phyloP scores from a whole-genome alignment of 2,888 invertebrate species.

The Drosophila peninsularis region DNA sequence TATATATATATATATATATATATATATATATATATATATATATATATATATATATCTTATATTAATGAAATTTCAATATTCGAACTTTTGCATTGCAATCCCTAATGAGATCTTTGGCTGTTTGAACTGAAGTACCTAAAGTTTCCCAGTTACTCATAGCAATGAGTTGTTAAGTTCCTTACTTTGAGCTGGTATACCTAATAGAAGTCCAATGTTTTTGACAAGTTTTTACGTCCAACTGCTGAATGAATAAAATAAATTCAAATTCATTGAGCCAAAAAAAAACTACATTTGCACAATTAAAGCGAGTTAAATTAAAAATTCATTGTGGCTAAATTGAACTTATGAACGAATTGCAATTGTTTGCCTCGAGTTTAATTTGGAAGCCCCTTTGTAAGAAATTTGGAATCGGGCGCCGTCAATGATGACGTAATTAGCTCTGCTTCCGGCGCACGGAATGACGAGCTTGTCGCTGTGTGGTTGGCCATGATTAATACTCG shows the following conservation, averaged over 20 bases:
- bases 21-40: too few species aligned
- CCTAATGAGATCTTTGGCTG: too few species aligned
- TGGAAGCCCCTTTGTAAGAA: not conserved
- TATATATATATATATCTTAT: too few species aligned
- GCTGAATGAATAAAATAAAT: not conserved
- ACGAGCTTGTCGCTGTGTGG: constrained; percentile 23
- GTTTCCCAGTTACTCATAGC: too few species aligned
- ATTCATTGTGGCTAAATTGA: constrained; percentile 20
- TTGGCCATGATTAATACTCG: constrained; percentile 56
- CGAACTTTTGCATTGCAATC: too few species aligned
- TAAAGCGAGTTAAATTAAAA: constrained; percentile 10
- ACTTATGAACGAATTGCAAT: constrained; percentile 11
- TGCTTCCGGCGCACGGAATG: constrained; percentile 42
- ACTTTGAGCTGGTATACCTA: not conserved
- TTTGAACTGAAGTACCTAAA: too few species aligned
- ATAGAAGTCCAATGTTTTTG: not conserved
- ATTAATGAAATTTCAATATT: too few species aligned
- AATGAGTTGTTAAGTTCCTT: not conserved
- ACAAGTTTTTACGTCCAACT: not conserved
- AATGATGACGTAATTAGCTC: constrained; percentile 45
- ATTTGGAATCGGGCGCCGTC: constrained; percentile 2
- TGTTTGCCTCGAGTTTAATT: constrained; percentile 11
- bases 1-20: too few species aligned
- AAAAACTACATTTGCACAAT: not conserved
- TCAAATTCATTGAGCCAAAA: constrained; percentile 1